phyloP scores from a whole-genome alignment of 2,888 invertebrate species.

The Palloptera scutellata region DNA sequence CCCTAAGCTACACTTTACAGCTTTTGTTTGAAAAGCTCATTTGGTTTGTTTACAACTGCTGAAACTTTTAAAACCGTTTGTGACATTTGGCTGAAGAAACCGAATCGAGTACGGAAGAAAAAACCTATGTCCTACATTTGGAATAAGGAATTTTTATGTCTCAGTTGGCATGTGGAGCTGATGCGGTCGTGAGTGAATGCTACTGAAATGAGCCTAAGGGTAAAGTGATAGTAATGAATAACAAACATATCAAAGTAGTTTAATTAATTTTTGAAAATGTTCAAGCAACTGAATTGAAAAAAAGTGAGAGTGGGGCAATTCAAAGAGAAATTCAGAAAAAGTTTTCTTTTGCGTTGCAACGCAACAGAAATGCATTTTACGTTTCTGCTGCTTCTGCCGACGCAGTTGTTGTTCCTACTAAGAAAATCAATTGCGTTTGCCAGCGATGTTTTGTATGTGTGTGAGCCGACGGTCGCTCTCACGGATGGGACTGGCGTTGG shows the following conservation, averaged over 20 bases:
- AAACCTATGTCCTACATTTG: conserved; percentile 26
- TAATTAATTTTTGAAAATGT: too few relatives aligned
- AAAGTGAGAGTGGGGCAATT: too few relatives aligned
- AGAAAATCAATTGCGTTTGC: background rate
- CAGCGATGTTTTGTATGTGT: background rate
- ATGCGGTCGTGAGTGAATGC: conserved; percentile 7
- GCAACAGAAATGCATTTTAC: background rate
- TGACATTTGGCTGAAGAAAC: too few relatives aligned
- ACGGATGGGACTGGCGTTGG: conserved; percentile 28
- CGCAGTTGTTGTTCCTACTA: background rate
- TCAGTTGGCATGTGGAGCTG: conserved; percentile 24
- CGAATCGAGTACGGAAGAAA: conserved; percentile 2
- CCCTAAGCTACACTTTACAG: too few relatives aligned
- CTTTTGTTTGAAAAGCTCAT: too few relatives aligned
- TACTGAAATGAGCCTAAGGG: background rate
- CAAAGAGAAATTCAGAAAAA: too few relatives aligned
- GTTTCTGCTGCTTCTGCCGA: too few relatives aligned
- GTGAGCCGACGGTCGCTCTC: too few relatives aligned
- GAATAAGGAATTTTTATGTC: background rate
- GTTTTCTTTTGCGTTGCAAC: background rate
- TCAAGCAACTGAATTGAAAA: too few relatives aligned
- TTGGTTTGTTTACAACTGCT: too few relatives aligned
- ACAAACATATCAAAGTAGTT: too few relatives aligned
- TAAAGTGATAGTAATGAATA: background rate
- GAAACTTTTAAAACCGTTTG: background rate